A percentile compares a stretch with the other conserved stretches of the same genome.
phyloP scores from a whole-genome alignment of 2,888 invertebrate species.

The Hemistola chrysoprasaria region DNA sequence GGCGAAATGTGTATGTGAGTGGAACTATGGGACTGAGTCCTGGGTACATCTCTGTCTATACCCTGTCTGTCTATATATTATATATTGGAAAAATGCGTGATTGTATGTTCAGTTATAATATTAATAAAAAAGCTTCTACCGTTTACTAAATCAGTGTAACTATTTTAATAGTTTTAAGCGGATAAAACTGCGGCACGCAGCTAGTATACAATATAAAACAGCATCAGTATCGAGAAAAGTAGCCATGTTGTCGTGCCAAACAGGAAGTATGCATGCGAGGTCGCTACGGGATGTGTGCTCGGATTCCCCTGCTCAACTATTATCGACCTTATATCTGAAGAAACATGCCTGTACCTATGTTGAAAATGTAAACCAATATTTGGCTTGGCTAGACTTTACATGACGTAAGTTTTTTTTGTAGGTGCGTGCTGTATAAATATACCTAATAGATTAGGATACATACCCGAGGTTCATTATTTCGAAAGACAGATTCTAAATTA shows the following conservation, averaged over 20 bases:
- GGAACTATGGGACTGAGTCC: too few species aligned
- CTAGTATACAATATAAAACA: constrained; percentile 45
- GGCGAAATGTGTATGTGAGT: too few species aligned
- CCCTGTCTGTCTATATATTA: too few species aligned
- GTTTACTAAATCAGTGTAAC: too few species aligned
- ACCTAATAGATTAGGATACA: constrained; percentile 8
- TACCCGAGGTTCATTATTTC: too few species aligned
- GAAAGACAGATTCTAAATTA: too few species aligned
- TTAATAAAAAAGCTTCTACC: too few species aligned
- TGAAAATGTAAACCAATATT: constrained; percentile 28
- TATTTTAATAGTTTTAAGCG: too few species aligned
- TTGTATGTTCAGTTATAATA: too few species aligned
- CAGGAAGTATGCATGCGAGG: constrained; percentile 74
- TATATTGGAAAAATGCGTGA: too few species aligned
- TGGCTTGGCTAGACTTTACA: constrained; percentile 29
- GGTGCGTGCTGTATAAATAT: constrained; percentile 5
- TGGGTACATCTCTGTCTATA: too few species aligned
- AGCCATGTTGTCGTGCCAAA: constrained; percentile 78
- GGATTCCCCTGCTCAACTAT: constrained; percentile 61
- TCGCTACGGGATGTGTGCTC: constrained; percentile 68
- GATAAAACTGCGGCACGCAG: too few species aligned
- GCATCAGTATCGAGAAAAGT: constrained; percentile 60
- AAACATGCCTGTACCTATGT: constrained; percentile 30
- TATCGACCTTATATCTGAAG: constrained; percentile 56
- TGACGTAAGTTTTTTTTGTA: constrained; percentile 21